Evolutionary conservation across 2,113 vertebrate genomes (phyloP), one percentile per base, ranked within the genome.

Genomic region (Psilopsiagon aymara): DNA sequence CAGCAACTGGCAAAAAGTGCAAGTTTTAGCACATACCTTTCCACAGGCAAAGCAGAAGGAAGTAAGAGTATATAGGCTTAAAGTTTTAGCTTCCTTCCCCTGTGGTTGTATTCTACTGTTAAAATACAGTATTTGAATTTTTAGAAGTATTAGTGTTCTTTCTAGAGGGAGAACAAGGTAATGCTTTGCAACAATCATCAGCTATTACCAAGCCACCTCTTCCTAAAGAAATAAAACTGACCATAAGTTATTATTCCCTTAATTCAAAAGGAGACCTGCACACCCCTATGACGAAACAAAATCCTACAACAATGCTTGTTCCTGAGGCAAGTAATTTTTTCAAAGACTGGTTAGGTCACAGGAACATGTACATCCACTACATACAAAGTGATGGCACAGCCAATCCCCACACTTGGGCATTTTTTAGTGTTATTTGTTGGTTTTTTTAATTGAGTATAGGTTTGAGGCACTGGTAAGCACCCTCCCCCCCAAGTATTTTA

Each of bases 31-130:
- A 80, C 5, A 5, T 52, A 35, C 17, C 24, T 49, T 74, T 17
- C 24, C 19, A 71, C 4, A 67, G 28, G 27, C 33, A 82, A 68
- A 71, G 12, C 7, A 57, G 19, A 25, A 11, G 82, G 39, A 86
- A 88, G 43, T 47, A 80, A 73, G 20, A 59, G 3, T 49, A n/a
- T 37, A 66, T 0, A 67, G 12, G 16, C 59, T 77, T 88, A 60
- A 86, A 86, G 37, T 81, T 47, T 86, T 57, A 49, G 83, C 84
- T 87, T 97, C 66, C 81, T 94, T 92, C 13, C 59, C 21, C 23
- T 59, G n/a, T 43, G 74, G 44, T 18, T 60, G 3, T 29, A 79
- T 39, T 71, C 62, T 67, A 89, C 67, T 76, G 33, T 41, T 75
- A 2, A 59, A 82, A 12, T 46, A 62, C 2, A 37, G 9, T 25